Conservation (phyloP, 2,797 vertebrate genomes). For the Limosa lapponica region DNA sequence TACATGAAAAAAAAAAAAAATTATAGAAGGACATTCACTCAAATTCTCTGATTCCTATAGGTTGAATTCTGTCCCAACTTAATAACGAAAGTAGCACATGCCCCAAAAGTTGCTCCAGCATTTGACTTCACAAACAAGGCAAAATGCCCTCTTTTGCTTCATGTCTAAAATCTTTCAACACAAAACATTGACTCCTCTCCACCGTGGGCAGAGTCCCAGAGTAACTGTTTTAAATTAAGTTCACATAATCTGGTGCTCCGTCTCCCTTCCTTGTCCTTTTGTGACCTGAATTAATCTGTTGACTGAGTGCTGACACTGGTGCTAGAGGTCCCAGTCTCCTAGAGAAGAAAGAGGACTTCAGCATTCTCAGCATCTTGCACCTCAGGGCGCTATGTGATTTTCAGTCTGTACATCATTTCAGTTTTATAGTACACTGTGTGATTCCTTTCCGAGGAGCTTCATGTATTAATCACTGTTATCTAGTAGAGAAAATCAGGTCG, state of each 20-base stretch:
- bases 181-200: background rate
- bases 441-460: background rate
- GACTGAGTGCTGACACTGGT: background rate
- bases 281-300: background rate
- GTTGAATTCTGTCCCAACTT: background rate
- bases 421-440: background rate
- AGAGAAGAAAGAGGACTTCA: background rate
- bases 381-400: background rate
- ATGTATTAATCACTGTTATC: background rate
- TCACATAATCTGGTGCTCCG: background rate
- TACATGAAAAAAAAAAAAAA: background rate
- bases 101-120: background rate
- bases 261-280: background rate
- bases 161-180: background rate
- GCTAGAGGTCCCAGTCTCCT: background rate
- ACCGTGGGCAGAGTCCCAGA: fast-evolving
- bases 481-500: background rate
- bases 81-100: background rate
- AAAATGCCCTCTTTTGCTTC: background rate
- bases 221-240: background rate
- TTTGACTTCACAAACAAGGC: background rate
- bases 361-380: background rate
- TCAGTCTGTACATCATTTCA: background rate
- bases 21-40: background rate
- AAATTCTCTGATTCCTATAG: background rate